phyloP scores from a whole-genome alignment of 2,888 invertebrate species.

The Polydrusus cervinus region DNA sequence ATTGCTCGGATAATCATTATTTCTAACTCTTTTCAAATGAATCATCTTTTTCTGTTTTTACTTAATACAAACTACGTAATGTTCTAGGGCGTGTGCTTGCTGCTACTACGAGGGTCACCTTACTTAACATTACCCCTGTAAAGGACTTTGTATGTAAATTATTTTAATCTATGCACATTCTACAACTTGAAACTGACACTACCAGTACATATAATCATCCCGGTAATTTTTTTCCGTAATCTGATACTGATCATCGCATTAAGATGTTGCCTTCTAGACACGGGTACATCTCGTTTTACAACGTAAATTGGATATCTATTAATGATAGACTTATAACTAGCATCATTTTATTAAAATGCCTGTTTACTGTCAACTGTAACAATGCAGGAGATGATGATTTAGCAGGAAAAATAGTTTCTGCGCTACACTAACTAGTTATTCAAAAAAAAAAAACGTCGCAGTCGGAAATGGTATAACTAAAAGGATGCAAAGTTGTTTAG shows the following conservation, averaged over 20 bases:
- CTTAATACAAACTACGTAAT: too few species aligned
- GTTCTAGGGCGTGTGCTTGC: background rate
- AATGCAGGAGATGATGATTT: background rate
- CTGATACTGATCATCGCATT: background rate
- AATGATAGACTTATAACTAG: background rate
- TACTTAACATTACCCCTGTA: too few species aligned
- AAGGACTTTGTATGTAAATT: too few species aligned
- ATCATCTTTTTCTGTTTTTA: conserved; percentile 1
- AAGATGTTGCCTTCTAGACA: background rate
- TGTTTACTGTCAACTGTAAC: background rate
- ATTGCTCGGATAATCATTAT: conserved; percentile 20
- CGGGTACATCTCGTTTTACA: background rate
- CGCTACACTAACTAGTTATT: background rate
- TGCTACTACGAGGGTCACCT: too few species aligned
- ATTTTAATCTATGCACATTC: too few species aligned
- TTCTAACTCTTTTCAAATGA: conserved; percentile 16
- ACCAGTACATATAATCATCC: background rate
- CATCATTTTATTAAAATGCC: background rate
- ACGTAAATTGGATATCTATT: background rate
- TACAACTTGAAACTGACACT: too few species aligned
- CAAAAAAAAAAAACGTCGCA: background rate
- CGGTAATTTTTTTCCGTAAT: background rate
- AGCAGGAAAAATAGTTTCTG: background rate
- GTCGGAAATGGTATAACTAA: background rate
- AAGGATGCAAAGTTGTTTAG: background rate